Evolutionary conservation across 2,888 invertebrate genomes (phyloP), one percentile per base, ranked within the genome.

Genomic region (Idaea dimidiata): DNA sequence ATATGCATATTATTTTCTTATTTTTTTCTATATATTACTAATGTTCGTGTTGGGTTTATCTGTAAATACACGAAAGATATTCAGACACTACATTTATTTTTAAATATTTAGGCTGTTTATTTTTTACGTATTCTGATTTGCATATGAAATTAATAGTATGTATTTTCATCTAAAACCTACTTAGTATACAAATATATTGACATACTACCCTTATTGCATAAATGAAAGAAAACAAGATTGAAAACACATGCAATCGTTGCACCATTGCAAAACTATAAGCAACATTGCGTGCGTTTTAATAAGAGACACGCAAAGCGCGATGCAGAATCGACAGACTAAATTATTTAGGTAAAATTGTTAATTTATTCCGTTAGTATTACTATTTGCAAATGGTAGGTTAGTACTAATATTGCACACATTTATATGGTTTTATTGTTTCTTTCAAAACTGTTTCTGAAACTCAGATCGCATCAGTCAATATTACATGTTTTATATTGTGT

Each of bases 161-260:
- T 24, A 14, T 43, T 14, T 43, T 43, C 43, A 14, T 43, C 43
- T 43, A 14, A 43, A 43, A 43, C 3, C 43, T 43, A 43, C 43
- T 43, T 43, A 43, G 43, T 43, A 43, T 66, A 64, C 65, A 66
- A 69, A 64, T 62, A 58, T 65, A 70, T 65, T 70, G 68, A 70
- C 72, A 72, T 68, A 72, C 70, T 72, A 72, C 68, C 72, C 72
- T 69, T 72, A 62, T 72, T 72, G 68, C 72, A 72, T 72, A 72
- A 66, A 69, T 70, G 66, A 72, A 71, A 66, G 66, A 68, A 70
- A 72, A 70, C 72, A 70, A 70, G 70, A 72, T 70, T 70, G 70
- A 70, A 67, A 68, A 70, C 66, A 72, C 68, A 68, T 68, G 72
- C 70, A 72, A 72, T 66, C 70, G 63, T 66, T 70, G 68, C 68